Evolutionary conservation across 2,888 invertebrate species (phyloP).

Genomic region (Ischnura elegans): DNA sequence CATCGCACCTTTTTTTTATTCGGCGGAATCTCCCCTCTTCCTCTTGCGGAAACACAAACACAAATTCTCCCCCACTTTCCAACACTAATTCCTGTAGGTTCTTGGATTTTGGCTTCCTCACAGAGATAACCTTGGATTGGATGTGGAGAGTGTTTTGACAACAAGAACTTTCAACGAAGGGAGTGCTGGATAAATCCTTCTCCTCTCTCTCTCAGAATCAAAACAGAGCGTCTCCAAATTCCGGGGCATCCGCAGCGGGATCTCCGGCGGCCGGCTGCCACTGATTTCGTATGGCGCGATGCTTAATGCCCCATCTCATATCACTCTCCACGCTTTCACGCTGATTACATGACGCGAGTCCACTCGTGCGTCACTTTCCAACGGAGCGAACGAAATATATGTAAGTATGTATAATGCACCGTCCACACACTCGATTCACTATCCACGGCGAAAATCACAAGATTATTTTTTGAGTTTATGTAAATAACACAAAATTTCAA

Average conservation of each 20-base stretch:
- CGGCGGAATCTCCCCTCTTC: not conserved
- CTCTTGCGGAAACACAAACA: not conserved
- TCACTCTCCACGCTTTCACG: not conserved
- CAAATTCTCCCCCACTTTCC: not conserved
- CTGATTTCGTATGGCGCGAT: not conserved
- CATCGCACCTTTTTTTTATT: not conserved
- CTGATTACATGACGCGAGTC: not conserved
- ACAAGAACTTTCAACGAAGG: not conserved
- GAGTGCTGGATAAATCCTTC: no score
- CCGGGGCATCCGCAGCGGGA: not conserved
- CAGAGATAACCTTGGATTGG: not conserved
- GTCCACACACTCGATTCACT: not conserved
- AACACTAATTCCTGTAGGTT: not conserved
- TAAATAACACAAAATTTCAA: no score
- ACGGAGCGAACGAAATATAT: not conserved
- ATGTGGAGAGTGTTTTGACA: not conserved
- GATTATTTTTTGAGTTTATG: not conserved
- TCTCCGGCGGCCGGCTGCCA: not conserved
- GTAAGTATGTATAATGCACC: not conserved
- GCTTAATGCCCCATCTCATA: not conserved
- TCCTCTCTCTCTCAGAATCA: not conserved
- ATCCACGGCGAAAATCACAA: not conserved
- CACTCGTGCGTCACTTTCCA: not conserved
- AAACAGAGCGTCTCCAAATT: not conserved
- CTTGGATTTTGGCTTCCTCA: not conserved